These are phyloP conservation scores for Zosterops lateralis DNA, from an alignment of 2,113 vertebrate genomes.

Conservation along the genomic window DNA sequence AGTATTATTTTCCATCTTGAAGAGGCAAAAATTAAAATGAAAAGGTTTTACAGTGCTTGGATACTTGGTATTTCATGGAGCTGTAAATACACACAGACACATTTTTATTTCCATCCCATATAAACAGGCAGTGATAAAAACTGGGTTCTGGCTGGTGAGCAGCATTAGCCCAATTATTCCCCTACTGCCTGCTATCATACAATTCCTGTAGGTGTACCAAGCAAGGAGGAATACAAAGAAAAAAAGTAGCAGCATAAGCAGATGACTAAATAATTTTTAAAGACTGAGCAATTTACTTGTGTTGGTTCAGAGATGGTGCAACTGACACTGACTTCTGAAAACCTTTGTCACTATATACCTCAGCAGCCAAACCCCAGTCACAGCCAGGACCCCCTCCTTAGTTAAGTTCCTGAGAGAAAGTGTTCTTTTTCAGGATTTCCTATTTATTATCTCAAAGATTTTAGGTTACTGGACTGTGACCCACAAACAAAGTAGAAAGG, in stretches of 20 bases:
- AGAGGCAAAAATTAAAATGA: not conserved
- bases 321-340: not conserved
- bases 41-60: not conserved
- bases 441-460: not conserved
- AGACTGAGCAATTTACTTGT: not conserved
- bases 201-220: not conserved
- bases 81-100: not conserved
- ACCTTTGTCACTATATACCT: rapidly evolving
- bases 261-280: not conserved
- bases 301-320: not conserved
- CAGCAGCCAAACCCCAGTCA: not conserved
- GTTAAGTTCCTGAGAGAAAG: not conserved
- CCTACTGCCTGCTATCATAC: not conserved
- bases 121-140: not conserved
- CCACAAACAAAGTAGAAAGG: not conserved
- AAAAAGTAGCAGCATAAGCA: not conserved
- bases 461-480: not conserved
- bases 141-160: not conserved
- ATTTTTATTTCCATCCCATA: not conserved
- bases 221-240: not conserved
- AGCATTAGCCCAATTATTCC: not conserved
- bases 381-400: not conserved
- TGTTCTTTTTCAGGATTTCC: not conserved
- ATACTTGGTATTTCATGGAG: not conserved
- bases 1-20: not conserved